Evolutionary conservation across 2,888 invertebrate species (phyloP).

Genomic region (Tipula helvola): DNA sequence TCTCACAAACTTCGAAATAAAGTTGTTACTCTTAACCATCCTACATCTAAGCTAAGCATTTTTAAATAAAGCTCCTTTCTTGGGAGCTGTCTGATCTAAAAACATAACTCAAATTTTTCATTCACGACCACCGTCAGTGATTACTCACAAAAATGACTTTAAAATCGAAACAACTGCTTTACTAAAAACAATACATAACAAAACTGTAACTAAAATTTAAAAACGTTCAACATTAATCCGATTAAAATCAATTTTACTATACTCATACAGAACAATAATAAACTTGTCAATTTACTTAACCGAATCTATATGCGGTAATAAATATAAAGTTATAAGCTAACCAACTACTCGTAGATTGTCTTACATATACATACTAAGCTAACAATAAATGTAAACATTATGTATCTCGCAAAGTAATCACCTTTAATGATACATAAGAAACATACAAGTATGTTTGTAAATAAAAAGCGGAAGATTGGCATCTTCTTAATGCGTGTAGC

Average conservation of each 20-base stretch:
- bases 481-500: not conserved
- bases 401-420: not conserved
- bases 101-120: too few relatives aligned
- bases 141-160: not conserved
- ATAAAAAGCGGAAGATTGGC: not conserved
- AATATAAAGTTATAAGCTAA: not conserved
- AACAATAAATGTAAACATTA: not conserved
- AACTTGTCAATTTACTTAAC: not conserved
- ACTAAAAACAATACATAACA: not conserved
- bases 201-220: not conserved
- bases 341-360: not conserved
- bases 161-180: not conserved
- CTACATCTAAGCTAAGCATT: too few relatives aligned
- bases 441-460: not conserved
- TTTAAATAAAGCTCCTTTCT: too few relatives aligned
- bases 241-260: not conserved
- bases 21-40: too few relatives aligned
- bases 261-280: not conserved
- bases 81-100: too few relatives aligned
- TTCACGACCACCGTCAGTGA: too few relatives aligned
- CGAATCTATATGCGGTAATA: too few relatives aligned
- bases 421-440: not conserved
- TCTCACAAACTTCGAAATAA: too few relatives aligned
- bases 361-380: not conserved
- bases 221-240: not conserved